A percentile compares a stretch with the other conserved stretches of the same genome.
Evolutionary conservation across 2,888 invertebrate genomes (phyloP).

Genomic region (Leptinotarsa tumamoca): DNA sequence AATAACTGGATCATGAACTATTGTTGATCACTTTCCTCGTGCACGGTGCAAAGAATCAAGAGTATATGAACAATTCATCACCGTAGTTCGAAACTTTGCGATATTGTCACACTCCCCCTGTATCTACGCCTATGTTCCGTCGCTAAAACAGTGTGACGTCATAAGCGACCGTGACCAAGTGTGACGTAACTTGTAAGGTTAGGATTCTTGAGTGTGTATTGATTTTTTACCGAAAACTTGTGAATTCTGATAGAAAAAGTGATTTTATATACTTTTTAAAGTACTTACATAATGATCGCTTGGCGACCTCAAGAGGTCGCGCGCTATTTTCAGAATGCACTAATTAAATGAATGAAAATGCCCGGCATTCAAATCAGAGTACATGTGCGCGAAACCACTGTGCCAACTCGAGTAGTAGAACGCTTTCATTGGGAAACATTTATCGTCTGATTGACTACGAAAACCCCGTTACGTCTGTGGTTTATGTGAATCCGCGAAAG

Average conservation of each 20-base stretch:
- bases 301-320: background rate
- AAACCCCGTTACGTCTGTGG: slow-evolving; percentile 10
- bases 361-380: slow-evolving; percentile 14
- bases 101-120: background rate
- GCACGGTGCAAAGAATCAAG: too few species aligned
- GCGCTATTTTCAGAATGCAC: slow-evolving; percentile 6
- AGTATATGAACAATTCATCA: too few species aligned
- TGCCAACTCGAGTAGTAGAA: background rate
- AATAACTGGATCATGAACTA: too few species aligned
- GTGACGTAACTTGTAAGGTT: slow-evolving; percentile 10
- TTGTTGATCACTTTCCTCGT: too few species aligned
- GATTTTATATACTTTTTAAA: background rate
- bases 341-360: background rate
- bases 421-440: slow-evolving; percentile 2
- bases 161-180: background rate
- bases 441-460: background rate
- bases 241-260: background rate
- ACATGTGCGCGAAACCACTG: slow-evolving; percentile 11
- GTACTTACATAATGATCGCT: slow-evolving; percentile 9
- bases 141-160: background rate
- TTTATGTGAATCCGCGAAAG: background rate
- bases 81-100: background rate
- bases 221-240: background rate
- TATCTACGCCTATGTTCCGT: background rate
- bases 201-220: background rate